phyloP scores from a whole-genome alignment of 2,113 vertebrate genomes.

The Melanerpes formicivorus region DNA sequence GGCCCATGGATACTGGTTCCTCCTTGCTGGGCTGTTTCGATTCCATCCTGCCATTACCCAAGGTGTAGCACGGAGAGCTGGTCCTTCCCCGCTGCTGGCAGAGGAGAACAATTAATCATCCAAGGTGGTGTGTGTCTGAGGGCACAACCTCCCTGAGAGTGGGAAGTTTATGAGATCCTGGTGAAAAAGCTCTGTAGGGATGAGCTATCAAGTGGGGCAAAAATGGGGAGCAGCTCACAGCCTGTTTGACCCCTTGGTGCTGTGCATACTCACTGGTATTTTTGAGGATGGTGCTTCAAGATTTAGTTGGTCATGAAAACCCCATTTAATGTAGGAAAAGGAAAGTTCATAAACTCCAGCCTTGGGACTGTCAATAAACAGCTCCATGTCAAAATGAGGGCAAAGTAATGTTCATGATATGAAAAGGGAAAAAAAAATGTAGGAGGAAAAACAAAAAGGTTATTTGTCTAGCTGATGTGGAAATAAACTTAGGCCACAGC shows the following conservation, averaged over 20 bases:
- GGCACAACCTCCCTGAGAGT: not conserved
- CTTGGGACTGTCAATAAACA: not conserved
- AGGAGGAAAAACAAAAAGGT: too few species aligned
- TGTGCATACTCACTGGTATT: not conserved
- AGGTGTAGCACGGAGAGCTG: not conserved
- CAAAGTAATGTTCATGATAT: not conserved
- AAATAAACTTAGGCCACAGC: conserved; percentile 28
- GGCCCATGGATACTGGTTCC: not conserved
- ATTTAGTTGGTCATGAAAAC: not conserved
- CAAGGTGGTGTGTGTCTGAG: not conserved
- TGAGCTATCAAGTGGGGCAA: not conserved
- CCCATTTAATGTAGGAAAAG: not conserved
- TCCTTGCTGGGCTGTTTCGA: not conserved
- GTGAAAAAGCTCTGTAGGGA: not conserved
- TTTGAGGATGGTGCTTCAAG: not conserved
- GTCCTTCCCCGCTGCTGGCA: not conserved
- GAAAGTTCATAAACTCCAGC: not conserved
- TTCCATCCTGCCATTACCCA: not conserved
- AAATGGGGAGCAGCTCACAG: not conserved
- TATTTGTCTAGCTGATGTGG: not conserved
- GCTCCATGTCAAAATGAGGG: not conserved
- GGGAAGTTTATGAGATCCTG: not conserved
- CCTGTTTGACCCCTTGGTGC: not conserved
- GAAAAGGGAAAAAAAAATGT: not conserved
- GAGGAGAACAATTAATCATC: not conserved